phyloP scores from a whole-genome alignment of 1,140 invertebrate genomes.

The Heliconius eleuchia region DNA sequence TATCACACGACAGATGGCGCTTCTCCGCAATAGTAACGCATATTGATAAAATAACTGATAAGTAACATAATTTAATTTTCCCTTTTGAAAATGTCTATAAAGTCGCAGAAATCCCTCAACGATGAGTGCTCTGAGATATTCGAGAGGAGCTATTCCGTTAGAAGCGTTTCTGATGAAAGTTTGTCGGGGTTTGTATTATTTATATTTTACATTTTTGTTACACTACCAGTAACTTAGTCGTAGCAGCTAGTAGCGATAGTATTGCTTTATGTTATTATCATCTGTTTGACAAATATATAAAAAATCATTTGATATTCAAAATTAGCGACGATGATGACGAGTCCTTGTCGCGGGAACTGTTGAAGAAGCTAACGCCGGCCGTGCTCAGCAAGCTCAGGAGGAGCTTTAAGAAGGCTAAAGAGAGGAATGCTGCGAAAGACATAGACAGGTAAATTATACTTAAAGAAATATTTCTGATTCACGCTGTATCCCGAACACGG shows the following conservation, averaged over 20 bases:
- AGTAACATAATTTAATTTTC: neutral
- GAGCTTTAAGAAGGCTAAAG: constrained; percentile 57
- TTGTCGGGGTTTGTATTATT: constrained; percentile 50
- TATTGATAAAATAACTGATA: constrained; percentile 10
- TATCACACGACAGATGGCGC: neutral
- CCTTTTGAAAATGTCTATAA: constrained; percentile 61
- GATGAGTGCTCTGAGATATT: constrained; percentile 70
- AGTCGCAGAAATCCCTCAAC: constrained; percentile 67
- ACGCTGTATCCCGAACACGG: no score
- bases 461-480: no score
- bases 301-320: neutral
- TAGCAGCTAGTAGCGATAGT: no score
- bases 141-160: constrained; percentile 64
- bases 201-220: no score
- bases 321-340: constrained; percentile 62
- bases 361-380: constrained; percentile 62
- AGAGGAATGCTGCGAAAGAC: constrained; percentile 42
- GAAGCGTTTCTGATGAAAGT: constrained; percentile 65
- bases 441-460: constrained; percentile 54
- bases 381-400: constrained; percentile 61
- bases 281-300: no score
- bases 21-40: neutral
- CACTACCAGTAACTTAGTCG: no score
- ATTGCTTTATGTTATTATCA: no score
- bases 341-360: constrained; percentile 49